Evolutionary conservation across 1,140 invertebrate species (phyloP).

Genomic region (Plodia interpunctella): DNA sequence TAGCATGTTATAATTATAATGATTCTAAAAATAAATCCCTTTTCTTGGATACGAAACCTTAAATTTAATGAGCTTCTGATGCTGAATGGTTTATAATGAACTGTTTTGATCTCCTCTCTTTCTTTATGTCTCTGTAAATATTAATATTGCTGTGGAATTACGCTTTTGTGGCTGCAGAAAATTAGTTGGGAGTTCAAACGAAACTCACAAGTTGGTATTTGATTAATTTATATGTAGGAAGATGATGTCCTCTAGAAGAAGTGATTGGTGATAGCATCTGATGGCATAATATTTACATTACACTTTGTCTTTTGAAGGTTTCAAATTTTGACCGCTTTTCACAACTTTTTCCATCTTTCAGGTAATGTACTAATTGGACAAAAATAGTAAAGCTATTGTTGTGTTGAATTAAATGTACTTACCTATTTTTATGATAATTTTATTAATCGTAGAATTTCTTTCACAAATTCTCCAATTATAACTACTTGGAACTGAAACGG

Average conservation of each 20-base stretch:
- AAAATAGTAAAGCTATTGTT: too few species aligned
- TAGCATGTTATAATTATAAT: too few species aligned
- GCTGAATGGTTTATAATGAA: neutral
- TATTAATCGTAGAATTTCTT: too few species aligned
- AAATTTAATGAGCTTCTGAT: neutral
- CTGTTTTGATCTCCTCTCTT: neutral
- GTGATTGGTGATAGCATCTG: neutral
- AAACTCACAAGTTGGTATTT: neutral
- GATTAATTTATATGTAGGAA: neutral
- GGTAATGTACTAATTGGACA: too few species aligned
- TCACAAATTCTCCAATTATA: too few species aligned
- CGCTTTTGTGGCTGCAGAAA: neutral
- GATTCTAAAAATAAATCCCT: neutral
- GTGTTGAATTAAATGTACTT: too few species aligned
- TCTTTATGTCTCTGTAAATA: neutral
- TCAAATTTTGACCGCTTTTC: too few species aligned
- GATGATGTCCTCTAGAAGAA: neutral
- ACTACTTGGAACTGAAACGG: too few species aligned
- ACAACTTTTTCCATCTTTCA: too few species aligned
- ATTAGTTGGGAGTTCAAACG: neutral
- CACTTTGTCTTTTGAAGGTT: too few species aligned
- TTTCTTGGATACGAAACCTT: neutral
- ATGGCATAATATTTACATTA: too few species aligned
- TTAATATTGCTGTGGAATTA: neutral
- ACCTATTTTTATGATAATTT: too few species aligned